Percentiles rank a stretch among this genome's conserved stretches.
Conservation (phyloP, 1,140 invertebrate species). For the Sitophilus oryzae region DNA sequence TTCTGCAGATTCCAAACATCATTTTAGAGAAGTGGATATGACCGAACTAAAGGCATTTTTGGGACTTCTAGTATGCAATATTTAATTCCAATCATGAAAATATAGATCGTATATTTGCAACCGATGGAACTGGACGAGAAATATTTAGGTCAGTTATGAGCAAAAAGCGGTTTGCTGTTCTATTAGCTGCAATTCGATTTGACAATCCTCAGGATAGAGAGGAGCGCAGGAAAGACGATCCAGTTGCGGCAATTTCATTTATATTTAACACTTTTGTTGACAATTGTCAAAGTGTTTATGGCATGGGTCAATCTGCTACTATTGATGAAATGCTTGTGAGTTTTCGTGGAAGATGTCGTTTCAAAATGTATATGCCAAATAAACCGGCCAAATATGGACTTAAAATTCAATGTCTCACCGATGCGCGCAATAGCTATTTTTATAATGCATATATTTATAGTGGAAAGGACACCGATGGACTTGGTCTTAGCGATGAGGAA, state of each 20-base stretch:
- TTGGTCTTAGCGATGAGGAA: background rate
- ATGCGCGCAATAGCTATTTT: conserved; percentile 37
- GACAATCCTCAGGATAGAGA: conserved; percentile 5
- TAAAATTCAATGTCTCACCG: conserved; percentile 8
- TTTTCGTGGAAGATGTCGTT: conserved; percentile 11
- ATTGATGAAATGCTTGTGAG: conserved; percentile 12
- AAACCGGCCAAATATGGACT: conserved; percentile 9
- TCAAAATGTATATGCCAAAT: conserved; percentile 4
- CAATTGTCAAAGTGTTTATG: conserved; percentile 8
- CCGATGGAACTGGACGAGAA: conserved; percentile 22
- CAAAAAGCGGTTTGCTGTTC: background rate
- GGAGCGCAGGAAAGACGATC: background rate
- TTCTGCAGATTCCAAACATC: background rate
- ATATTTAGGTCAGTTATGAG: conserved; percentile 16
- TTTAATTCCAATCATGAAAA: conserved; percentile 13
- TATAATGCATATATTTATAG: conserved; percentile 34
- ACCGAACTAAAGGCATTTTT: conserved; percentile 15
- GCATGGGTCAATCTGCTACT: background rate
- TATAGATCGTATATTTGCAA: conserved; percentile 8
- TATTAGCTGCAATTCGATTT: conserved; percentile 4
- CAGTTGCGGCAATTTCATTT: conserved; percentile 3
- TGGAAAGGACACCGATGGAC: conserved; percentile 11
- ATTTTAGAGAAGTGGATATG: background rate
- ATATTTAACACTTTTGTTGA: conserved; percentile 2
- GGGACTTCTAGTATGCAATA: conserved; percentile 13